Base-by-base conservation (phyloP, 2,113 vertebrate genomes). In the Ictalurus furcatus region DNA sequence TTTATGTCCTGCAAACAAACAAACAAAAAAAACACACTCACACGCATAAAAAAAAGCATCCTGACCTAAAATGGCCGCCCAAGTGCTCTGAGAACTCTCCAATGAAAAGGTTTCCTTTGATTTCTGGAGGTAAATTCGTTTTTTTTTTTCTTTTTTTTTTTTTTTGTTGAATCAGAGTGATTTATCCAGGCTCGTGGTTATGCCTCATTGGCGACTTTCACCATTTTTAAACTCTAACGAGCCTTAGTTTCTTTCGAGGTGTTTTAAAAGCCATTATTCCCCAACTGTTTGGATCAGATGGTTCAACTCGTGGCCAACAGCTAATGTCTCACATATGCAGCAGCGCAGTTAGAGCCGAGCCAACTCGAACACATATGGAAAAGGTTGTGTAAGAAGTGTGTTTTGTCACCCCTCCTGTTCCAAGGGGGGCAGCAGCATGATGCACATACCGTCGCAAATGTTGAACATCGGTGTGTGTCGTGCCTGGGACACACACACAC, bases 351-450 rank as follows among this genome's bases (percentile, higher is more conserved):
- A 76, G 82, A 78, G 63, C 61, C 28, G 58, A 84, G 58, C 56
- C 87, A 88, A 76, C 17, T 76, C 71, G 37, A 85, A 85, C 88
- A 88, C 88, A 88, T 88, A 88, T 88, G 88, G 88, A 88, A 88
- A 88, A 88, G 88, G 82, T 88, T 88, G 76, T 79, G 82, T 37
- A 88, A 88, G 82, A 88, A 88, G 71, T 85, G 88, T 88, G 82
- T 88, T 85, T 78, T 71, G 71, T 88, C 88, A 88, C 88, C 73
- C 88, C 88, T 85, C 82, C 88, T 88, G 88, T 85, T 82, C 21
- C 88, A 88, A 61, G 44, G 82, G 82, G 88, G 88, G 71, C 88
- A 85, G 87, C 87, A 88, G 88, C 82, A 88, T 88, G 88, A 79
- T 78, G 44, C 83, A 25, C 87, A 73, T 88, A 48, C 79, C 87